A percentile compares a stretch with the other conserved stretches of the same genome.
Conservation (phyloP, 2,888 invertebrate species). For the Himalopsyche kuldschensis region DNA sequence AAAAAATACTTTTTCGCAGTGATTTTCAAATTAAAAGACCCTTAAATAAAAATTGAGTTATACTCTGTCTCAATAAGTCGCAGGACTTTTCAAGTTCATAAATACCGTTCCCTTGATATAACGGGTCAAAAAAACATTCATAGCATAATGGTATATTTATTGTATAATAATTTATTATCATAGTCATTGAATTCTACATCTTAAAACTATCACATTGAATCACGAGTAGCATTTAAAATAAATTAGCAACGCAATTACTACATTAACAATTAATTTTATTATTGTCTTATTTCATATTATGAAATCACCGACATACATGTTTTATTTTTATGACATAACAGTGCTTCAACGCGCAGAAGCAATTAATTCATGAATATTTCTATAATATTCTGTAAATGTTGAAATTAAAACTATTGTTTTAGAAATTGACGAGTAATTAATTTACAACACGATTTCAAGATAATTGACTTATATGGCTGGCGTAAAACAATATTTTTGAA, state of each 20-base stretch:
- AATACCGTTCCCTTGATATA: background rate
- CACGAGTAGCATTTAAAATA: conserved; percentile 15
- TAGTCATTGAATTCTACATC: background rate
- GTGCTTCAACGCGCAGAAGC: background rate
- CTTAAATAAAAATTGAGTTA: background rate
- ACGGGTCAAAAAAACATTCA: background rate
- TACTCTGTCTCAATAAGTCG: background rate
- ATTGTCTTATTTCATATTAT: conserved; percentile 27
- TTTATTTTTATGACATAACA: background rate
- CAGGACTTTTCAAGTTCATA: background rate
- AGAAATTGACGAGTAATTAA: background rate
- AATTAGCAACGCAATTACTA: background rate
- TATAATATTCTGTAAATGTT: background rate
- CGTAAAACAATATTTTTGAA: background rate
- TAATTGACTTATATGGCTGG: background rate
- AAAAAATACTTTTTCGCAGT: background rate
- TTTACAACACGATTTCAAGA: background rate
- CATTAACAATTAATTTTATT: conserved; percentile 6
- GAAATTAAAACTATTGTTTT: background rate
- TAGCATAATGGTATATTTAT: background rate
- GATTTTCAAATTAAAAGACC: background rate
- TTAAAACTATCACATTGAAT: conserved; percentile 18
- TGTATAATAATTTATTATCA: background rate
- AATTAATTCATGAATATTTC: background rate
- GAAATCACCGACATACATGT: conserved; percentile 10